These are phyloP conservation scores for Melieria picta DNA, from an alignment of 2,888 invertebrate species.

Conservation along the genomic window DNA sequence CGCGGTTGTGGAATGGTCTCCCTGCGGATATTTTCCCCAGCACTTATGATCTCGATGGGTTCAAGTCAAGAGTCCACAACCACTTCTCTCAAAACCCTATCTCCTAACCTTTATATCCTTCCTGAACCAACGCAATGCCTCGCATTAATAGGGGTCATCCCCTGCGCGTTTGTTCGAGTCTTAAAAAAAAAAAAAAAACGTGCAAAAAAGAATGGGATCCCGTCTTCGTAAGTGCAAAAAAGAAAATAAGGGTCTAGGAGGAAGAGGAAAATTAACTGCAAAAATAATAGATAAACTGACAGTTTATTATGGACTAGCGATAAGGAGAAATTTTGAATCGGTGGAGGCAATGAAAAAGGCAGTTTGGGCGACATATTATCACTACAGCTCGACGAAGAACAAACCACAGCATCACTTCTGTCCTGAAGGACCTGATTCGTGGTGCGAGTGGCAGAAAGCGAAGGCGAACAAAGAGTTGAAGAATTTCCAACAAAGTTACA, in stretches of 20 bases:
- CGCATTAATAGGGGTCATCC: no score
- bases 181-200: no score
- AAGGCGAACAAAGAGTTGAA: not conserved
- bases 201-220: conserved; percentile 26
- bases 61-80: no score
- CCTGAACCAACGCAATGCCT: no score
- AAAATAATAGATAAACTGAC: conserved; percentile 19
- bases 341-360: conserved; percentile 9
- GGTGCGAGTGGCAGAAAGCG: conserved; percentile 19
- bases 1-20: no score
- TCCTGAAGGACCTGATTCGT: conserved; percentile 1
- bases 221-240: conserved; percentile 5
- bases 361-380: conserved; percentile 11
- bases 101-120: no score
- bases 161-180: no score
- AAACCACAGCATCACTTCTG: conserved; percentile 7
- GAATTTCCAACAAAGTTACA: not conserved
- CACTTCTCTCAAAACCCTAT: no score
- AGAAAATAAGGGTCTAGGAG: conserved; percentile 9
- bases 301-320: conserved; percentile 23
- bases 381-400: not conserved
- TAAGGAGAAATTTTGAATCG: not conserved
- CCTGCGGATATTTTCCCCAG: no score
- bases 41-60: no score
- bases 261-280: conserved; percentile 14